Evolutionary conservation across 2,113 vertebrate genomes (phyloP).

Genomic region (Takifugu bimaculatus): DNA sequence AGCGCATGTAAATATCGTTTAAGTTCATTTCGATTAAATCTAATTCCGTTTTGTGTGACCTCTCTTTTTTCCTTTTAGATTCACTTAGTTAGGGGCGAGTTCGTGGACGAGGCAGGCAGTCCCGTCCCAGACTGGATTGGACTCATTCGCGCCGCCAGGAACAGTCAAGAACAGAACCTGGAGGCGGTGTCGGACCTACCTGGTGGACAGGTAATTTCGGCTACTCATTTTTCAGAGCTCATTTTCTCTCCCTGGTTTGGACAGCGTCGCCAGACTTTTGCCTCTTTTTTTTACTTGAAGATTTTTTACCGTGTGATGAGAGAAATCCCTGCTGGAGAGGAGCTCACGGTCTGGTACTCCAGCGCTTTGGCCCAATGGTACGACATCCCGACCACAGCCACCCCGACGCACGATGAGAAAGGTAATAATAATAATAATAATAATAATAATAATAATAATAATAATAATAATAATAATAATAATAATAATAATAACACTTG

Average conservation of each 20-base stretch:
- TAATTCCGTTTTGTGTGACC: background rate
- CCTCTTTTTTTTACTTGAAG: slow-evolving; percentile 53
- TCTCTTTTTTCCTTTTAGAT: slow-evolving; percentile 70
- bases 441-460: background rate
- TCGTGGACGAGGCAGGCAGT: slow-evolving; percentile 90
- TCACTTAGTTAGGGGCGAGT: slow-evolving; percentile 87
- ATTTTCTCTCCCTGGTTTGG: background rate
- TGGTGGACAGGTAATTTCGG: slow-evolving; percentile 87
- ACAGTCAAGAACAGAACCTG: slow-evolving; percentile 91
- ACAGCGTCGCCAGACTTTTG: background rate
- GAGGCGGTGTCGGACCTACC: slow-evolving; percentile 93
- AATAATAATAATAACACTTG: background rate
- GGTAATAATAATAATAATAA: slow-evolving; percentile 70
- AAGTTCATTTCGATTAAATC: too few relatives aligned
- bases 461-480: background rate
- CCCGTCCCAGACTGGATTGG: slow-evolving; percentile 93
- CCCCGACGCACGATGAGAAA: slow-evolving; percentile 97
- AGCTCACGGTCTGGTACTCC: slow-evolving; percentile 95
- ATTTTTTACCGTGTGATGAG: slow-evolving; percentile 90
- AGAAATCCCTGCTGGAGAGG: slow-evolving; percentile 92
- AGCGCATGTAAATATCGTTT: too few relatives aligned
- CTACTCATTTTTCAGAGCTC: background rate
- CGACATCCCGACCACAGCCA: slow-evolving; percentile 90
- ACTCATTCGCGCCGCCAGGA: slow-evolving; percentile 91
- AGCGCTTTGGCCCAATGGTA: slow-evolving; percentile 93